Evolutionary conservation across 35 echinoderm and acorn worm genomes (phyloP).

Genomic region (Apostichopus parvimensis): DNA sequence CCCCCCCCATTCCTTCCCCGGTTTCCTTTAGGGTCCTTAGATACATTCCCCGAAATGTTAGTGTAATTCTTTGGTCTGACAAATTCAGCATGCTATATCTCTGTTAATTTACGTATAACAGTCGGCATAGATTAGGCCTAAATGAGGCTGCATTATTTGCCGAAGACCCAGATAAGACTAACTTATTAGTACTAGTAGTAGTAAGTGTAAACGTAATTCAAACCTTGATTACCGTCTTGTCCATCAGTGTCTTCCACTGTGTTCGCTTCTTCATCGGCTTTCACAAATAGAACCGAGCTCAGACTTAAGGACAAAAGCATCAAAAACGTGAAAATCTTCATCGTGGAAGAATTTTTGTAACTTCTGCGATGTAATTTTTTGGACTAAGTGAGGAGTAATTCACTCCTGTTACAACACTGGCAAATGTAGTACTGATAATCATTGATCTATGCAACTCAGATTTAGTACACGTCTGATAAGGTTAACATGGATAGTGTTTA

Average conservation of each 20-base stretch:
- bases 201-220: neutral
- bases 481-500: neutral
- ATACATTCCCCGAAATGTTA: too few relatives aligned
- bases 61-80: too few relatives aligned
- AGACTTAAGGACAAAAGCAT: neutral
- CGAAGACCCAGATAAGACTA: neutral
- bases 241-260: neutral
- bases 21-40: too few relatives aligned
- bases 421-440: too few relatives aligned
- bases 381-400: too few relatives aligned
- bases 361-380: neutral
- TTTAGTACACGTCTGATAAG: conserved; percentile 41
- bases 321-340: conserved; percentile 1
- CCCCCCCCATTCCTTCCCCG: too few relatives aligned
- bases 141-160: neutral
- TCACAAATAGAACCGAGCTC: neutral
- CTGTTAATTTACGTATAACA: too few relatives aligned
- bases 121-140: too few relatives aligned
- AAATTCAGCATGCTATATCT: too few relatives aligned
- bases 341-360: neutral
- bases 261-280: conserved; percentile 1
- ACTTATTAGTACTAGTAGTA: too few relatives aligned
- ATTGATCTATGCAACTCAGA: too few relatives aligned
- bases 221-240: neutral
- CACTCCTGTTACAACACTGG: too few relatives aligned